These are phyloP conservation scores for Cromileptes altivelis DNA, from an alignment of 2,113 vertebrate species.

Conservation along the genomic window DNA sequence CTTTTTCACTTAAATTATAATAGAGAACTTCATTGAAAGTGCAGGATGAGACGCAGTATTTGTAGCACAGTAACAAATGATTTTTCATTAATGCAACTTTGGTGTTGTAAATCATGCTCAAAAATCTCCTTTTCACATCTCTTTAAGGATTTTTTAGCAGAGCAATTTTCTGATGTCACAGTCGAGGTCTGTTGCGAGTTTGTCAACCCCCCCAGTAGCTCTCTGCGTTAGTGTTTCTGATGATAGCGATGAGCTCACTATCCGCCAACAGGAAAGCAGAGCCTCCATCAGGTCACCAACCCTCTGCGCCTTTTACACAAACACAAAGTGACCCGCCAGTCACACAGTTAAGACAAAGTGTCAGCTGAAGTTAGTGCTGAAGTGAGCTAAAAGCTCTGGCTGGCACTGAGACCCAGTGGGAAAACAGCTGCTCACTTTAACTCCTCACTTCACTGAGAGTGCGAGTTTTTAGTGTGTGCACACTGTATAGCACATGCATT, in stretches of 20 bases:
- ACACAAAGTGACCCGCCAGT: constrained; percentile 58
- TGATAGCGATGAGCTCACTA: constrained; percentile 24
- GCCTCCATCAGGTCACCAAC: constrained; percentile 55
- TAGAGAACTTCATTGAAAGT: not conserved
- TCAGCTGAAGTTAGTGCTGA: constrained; percentile 75
- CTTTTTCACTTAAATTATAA: not conserved
- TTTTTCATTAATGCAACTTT: too few species aligned
- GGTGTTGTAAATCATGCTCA: too few species aligned
- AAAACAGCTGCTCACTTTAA: constrained; percentile 70
- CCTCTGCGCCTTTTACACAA: constrained; percentile 55
- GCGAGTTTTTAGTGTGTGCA: constrained; percentile 5
- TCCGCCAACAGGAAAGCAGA: constrained; percentile 21
- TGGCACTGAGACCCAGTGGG: constrained; percentile 65
- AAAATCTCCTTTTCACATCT: not conserved
- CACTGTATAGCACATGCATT: constrained; percentile 6
- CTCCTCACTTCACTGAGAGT: constrained; percentile 38
- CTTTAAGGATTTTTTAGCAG: not conserved
- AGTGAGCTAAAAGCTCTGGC: constrained; percentile 68
- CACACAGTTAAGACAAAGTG: constrained; percentile 70
- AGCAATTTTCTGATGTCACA: constrained; percentile 27
- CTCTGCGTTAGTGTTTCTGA: not conserved
- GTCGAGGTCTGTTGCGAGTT: not conserved
- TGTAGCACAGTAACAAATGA: not conserved
- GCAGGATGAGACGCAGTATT: not conserved
- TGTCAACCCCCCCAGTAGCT: not conserved